Percentiles rank a stretch among this genome's conserved stretches.
These are phyloP conservation scores for Cyclophora albipunctata DNA, from an alignment of 2,888 invertebrate species.

Conservation along the genomic window DNA sequence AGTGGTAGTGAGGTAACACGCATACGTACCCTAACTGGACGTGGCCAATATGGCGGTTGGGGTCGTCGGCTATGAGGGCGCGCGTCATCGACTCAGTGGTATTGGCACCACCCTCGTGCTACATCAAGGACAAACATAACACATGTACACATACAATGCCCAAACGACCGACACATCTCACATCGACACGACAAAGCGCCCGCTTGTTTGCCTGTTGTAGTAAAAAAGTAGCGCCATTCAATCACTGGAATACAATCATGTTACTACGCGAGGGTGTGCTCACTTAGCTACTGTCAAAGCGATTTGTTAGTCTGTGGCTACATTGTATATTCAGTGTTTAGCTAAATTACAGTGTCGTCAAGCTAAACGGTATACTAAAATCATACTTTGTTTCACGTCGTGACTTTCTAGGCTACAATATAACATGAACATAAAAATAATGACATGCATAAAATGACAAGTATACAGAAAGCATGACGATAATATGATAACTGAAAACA, in stretches of 20 bases:
- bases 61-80: constrained; percentile 95
- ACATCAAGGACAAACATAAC: constrained; percentile 78
- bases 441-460: constrained; percentile 64
- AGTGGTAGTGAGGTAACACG: constrained; percentile 26
- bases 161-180: constrained; percentile 43
- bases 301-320: constrained; percentile 58
- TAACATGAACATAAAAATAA: constrained; percentile 53
- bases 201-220: constrained; percentile 64
- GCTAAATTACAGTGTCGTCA: constrained; percentile 49
- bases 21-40: constrained; percentile 96
- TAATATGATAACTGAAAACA: constrained; percentile 34
- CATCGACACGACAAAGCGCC: constrained; percentile 24
- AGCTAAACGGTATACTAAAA: constrained; percentile 36
- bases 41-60: constrained; percentile 91
- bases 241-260: constrained; percentile 33
- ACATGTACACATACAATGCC: constrained; percentile 66
- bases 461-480: constrained; percentile 61
- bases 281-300: constrained; percentile 50
- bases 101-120: constrained; percentile 94
- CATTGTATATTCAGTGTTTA: constrained; percentile 41
- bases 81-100: constrained; percentile 97
- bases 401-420: constrained; percentile 42
- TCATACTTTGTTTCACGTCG: constrained; percentile 32
- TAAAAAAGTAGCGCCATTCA: constrained; percentile 71
- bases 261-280: constrained; percentile 35